A percentile compares a stretch with the other conserved stretches of the same genome.
These are phyloP conservation scores for Philereme transversata DNA, from an alignment of 2,888 invertebrate genomes.

Conservation along the genomic window DNA sequence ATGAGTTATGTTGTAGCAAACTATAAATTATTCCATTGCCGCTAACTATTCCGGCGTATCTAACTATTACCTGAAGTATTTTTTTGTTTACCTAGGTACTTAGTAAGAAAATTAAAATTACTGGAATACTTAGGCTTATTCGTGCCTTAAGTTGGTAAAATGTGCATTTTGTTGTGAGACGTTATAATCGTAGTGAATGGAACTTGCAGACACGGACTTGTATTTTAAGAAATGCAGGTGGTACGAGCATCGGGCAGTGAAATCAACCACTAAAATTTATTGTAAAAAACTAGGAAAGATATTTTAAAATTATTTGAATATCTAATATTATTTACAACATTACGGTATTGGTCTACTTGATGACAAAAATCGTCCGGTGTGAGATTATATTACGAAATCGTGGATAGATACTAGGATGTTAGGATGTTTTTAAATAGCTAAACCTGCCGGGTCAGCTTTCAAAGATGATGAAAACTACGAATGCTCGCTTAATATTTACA, in stretches of 20 bases:
- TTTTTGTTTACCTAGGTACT: no score
- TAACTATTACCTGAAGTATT: no score
- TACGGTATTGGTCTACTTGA: neutral
- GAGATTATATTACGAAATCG: neutral
- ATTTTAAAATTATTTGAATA: neutral
- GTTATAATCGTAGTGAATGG: slow-evolving; percentile 2
- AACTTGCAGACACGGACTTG: slow-evolving; percentile 1
- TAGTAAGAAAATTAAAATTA: no score
- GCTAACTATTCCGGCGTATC: slow-evolving; percentile 12
- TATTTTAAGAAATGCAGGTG: neutral
- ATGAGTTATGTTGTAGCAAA: slow-evolving; percentile 42
- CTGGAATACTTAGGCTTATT: slow-evolving; percentile 2
- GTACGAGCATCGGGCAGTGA: neutral
- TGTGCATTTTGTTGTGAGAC: slow-evolving; percentile 14
- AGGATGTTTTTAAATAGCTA: neutral
- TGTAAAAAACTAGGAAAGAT: neutral
- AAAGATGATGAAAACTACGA: neutral
- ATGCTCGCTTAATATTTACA: slow-evolving; percentile 3
- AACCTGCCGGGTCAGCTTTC: neutral
- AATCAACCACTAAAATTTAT: neutral
- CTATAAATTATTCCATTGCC: slow-evolving; percentile 13
- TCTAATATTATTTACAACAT: neutral
- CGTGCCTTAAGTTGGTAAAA: slow-evolving; percentile 6
- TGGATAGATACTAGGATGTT: neutral
- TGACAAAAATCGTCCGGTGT: neutral